Conservation (phyloP, 2,113 vertebrate genomes). For the Perccottus glenii region DNA sequence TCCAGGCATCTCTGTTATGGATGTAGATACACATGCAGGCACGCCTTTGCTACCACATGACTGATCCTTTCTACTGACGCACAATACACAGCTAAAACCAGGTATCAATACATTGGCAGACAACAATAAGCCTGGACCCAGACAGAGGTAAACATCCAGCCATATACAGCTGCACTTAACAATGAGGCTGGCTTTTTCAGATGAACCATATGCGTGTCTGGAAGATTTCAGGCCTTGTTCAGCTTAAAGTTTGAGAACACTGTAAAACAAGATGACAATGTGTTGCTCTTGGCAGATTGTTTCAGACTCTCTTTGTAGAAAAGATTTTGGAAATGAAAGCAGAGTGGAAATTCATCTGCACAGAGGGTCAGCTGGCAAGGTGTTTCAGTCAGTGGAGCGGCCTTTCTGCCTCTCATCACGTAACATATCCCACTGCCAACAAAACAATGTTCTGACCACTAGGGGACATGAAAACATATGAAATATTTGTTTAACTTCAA, state of each 20-base stretch:
- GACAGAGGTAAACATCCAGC: constrained; percentile 57
- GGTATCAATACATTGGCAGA: constrained; percentile 47
- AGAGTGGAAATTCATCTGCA: constrained; percentile 42
- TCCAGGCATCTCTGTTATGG: constrained; percentile 61
- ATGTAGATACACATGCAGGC: constrained; percentile 40
- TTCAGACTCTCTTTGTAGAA: constrained; percentile 11
- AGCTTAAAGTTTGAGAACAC: constrained; percentile 20
- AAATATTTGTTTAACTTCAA: too few relatives aligned
- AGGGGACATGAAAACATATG: neutral
- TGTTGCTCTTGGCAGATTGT: constrained; percentile 32
- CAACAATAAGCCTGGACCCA: constrained; percentile 56
- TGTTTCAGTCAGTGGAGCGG: constrained; percentile 39
- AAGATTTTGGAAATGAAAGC: constrained; percentile 33
- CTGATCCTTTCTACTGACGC: constrained; percentile 53
- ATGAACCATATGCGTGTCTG: neutral
- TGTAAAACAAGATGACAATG: constrained; percentile 19
- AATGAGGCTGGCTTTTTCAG: neutral
- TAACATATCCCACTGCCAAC: constrained; percentile 14
- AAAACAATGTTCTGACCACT: constrained; percentile 21
- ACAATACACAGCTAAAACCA: constrained; percentile 61
- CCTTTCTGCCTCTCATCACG: constrained; percentile 2
- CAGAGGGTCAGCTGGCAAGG: constrained; percentile 41
- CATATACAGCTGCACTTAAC: constrained; percentile 17
- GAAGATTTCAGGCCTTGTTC: neutral
- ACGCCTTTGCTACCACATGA: constrained; percentile 47